Conservation (phyloP, 2,888 invertebrate genomes). For the Diadegma fenestrale region DNA sequence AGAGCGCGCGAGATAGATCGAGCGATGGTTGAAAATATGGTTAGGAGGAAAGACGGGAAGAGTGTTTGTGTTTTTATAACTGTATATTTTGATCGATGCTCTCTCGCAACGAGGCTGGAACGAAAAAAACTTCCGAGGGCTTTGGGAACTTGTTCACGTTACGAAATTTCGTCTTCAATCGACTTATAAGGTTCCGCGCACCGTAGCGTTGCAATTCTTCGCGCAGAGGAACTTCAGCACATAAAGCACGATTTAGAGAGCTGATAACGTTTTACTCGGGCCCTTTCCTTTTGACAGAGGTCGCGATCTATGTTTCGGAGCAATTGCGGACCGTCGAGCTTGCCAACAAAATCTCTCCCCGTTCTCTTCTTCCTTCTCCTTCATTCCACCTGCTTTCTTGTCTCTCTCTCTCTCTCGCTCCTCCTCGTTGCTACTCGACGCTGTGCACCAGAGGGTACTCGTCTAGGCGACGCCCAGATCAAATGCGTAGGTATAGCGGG, state of each 20-base stretch:
- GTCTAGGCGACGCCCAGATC: slow-evolving; percentile 77
- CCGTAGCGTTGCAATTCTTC: background rate
- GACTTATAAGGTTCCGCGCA: background rate
- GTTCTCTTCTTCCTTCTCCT: background rate
- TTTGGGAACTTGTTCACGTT: too few relatives aligned
- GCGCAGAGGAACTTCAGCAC: background rate
- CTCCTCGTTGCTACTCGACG: slow-evolving; percentile 23
- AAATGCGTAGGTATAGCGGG: slow-evolving; percentile 77
- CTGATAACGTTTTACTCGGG: too few relatives aligned
- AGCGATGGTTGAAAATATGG: background rate
- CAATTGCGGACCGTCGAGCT: slow-evolving; percentile 38
- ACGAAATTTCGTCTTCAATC: background rate
- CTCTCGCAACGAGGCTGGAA: too few relatives aligned
- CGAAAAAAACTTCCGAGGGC: too few relatives aligned
- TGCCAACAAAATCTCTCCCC: slow-evolving; percentile 66
- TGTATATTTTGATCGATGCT: background rate
- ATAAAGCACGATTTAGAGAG: background rate
- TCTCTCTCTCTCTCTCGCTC: slow-evolving; percentile 10
- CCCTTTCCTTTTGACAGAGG: background rate
- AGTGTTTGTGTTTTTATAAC: background rate
- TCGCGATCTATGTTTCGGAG: slow-evolving; percentile 4
- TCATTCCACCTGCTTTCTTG: background rate
- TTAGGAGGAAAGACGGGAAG: background rate
- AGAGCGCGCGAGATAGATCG: slow-evolving; percentile 3
- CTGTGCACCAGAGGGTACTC: slow-evolving; percentile 67